Conservation (phyloP, 2,888 invertebrate genomes). For the Exephanes ischioxanthus region DNA sequence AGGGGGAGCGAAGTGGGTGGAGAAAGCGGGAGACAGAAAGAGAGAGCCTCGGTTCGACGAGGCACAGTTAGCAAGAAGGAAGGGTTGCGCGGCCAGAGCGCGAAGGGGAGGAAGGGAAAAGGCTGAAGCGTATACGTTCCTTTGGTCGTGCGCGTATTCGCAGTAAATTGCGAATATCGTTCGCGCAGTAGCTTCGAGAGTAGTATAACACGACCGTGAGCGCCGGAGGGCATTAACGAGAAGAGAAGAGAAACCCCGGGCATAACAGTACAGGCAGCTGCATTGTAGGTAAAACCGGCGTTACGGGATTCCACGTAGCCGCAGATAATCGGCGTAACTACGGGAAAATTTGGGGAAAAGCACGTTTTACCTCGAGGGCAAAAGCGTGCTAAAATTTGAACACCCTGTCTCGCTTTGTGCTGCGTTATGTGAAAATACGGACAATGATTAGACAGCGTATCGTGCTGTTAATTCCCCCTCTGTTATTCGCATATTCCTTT, state of each 20-base stretch:
- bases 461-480: neutral
- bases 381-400: constrained; percentile 46
- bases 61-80: constrained; percentile 42
- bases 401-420: constrained; percentile 32
- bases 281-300: constrained; percentile 23
- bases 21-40: neutral
- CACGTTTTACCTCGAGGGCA: constrained; percentile 67
- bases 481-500: neutral
- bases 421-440: constrained; percentile 29
- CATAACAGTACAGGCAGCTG: neutral
- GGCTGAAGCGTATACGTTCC: constrained; percentile 54
- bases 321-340: constrained; percentile 68
- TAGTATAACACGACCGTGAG: constrained; percentile 72
- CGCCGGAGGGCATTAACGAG: constrained; percentile 65
- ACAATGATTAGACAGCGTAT: neutral
- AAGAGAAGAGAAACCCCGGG: constrained; percentile 68
- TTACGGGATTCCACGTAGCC: constrained; percentile 28
- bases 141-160: constrained; percentile 65
- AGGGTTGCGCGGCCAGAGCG: constrained; percentile 11
- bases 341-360: constrained; percentile 68
- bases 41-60: constrained; percentile 28
- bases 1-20: constrained; percentile 42
- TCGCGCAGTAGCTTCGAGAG: constrained; percentile 59
- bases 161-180: constrained; percentile 69
- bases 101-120: neutral